A percentile compares a stretch with the other conserved stretches of the same genome.
phyloP scores from a whole-genome alignment of 2,113 vertebrate genomes.

The Sisor rabdophorus region DNA sequence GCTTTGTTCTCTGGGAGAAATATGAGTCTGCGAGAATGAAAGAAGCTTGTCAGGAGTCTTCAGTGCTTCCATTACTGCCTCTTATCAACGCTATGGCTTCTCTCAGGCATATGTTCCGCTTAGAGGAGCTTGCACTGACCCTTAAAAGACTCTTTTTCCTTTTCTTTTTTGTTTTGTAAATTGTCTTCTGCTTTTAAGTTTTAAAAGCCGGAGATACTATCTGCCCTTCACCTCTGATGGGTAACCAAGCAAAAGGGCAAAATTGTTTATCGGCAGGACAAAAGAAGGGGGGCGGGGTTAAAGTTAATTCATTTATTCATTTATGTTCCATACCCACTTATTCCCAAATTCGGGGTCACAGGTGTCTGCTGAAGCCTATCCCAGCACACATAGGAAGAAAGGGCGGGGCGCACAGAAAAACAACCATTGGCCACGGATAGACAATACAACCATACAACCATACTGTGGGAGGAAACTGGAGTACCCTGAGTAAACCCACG shows the following conservation, averaged over 20 bases:
- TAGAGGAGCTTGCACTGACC: slow-evolving; percentile 73
- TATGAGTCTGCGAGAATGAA: slow-evolving; percentile 70
- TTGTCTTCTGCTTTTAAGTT: slow-evolving; percentile 76
- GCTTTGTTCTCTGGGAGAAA: slow-evolving; percentile 67
- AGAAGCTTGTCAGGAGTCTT: slow-evolving; percentile 71
- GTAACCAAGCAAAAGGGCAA: slow-evolving; percentile 61
- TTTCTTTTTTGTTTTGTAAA: slow-evolving; percentile 79
- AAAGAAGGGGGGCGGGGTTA: slow-evolving; percentile 17
- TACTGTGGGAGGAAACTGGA: too few relatives aligned
- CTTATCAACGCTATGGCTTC: slow-evolving; percentile 72
- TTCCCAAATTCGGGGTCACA: too few relatives aligned
- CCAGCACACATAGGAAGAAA: too few relatives aligned
- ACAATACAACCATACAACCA: too few relatives aligned
- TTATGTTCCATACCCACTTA: too few relatives aligned
- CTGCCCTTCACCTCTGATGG: slow-evolving; percentile 54
- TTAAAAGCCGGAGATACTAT: slow-evolving; percentile 74
- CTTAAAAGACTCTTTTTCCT: slow-evolving; percentile 75
- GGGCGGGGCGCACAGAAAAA: too few relatives aligned
- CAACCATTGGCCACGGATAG: too few relatives aligned
- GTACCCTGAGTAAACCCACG: too few relatives aligned
- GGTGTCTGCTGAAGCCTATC: too few relatives aligned
- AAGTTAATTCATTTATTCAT: too few relatives aligned
- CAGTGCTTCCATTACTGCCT: slow-evolving; percentile 62
- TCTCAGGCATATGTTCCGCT: slow-evolving; percentile 75
- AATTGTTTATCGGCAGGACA: neutral